Evolutionary conservation across 2,797 vertebrate species (phyloP), one percentile per base, ranked within the genome.

Genomic region (Acridotheres tristis): DNA sequence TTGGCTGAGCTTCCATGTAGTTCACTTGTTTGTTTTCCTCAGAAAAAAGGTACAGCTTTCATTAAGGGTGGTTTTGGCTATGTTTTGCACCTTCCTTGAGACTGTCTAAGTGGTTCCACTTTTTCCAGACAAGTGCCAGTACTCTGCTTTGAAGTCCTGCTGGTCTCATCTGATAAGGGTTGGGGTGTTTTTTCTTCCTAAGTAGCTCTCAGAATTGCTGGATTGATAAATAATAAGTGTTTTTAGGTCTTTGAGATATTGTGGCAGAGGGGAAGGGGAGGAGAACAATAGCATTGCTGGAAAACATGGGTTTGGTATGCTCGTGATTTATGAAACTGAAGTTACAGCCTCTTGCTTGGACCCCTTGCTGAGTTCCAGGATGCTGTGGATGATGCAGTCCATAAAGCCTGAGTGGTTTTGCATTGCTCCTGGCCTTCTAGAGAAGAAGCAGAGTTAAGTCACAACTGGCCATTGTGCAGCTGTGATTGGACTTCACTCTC

Each of bases 11-110:
- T 87, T 82, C 82, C 11, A 3, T 51, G 32, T 54, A 61, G 43
- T 72, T 80, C 36, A 32, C 32, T 85, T 51, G 42, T 82, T 94
- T 85, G 77, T 85, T 88, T 92, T 81, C 42, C 62, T 81, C 55
- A 13, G 47, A 59, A 58, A 63, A 84, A 90, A 81, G 71, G 40
- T 85, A 42, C 22, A 75, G 68, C 45, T 86, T 87, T 88, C 34
- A 30, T 59, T n/a, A 55, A 85, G 51, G 36, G 23, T 74, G 66
- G 30, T 59, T 86, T 61, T 79, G 66, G 36, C 65, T 82, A 1
- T 48, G 30, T 75, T 93, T 75, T 85, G 8, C 36, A 79, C 27
- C 50, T 87, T 67, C 27, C 45, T 89, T 85, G 45, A 84, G 80
- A 68, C 47, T 21, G 55, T 62, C 63, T 88, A 69, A 93, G 50